Base-by-base conservation (phyloP, 1,140 invertebrate genomes). In the Drosophila saltans region DNA sequence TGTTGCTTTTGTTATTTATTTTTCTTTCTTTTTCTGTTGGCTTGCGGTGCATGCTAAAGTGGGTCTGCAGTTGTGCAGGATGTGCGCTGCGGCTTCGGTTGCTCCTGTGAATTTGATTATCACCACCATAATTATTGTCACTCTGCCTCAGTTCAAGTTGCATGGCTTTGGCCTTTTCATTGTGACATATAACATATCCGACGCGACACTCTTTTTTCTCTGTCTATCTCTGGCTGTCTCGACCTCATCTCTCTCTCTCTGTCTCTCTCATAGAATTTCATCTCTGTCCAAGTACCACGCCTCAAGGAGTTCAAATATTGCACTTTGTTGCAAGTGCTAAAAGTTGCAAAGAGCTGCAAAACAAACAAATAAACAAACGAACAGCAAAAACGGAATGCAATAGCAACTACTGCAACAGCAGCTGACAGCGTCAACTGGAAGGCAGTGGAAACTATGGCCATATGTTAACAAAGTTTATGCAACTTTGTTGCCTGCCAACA, bases 401-500 rank as follows among this genome's bases (percentile, higher is more conserved):
- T 62, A 74, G 52, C 61, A 77, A 68, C 78, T 65, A 58, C 55
- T 52, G 66, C 45, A 69, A 70, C 62, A 36, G 45, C 59, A 57
- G 45, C 66, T 58, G 63, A 72, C 63, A 66, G 71, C 80, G 58
- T 77, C 75, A 78, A 43, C 39, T 62, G 28, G 21, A 45, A 62
- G 33, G 60, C 60, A 62, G 40, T 40, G 40, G 24, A 45, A 74
- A 70, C 67, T 75, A 60, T 30, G 57, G 64, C 80, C 80, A 80
- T 88, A 88, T 88, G 83, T 80, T 88, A 74, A 72, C 66, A 72
- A 88, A 88, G 83, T 83, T 88, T 80, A 83, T 83, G 76, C 73
- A 72, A 83, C 75, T 81, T 72, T 78, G 75, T 72, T 72, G 67
- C 43, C 64, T 62, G 43, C 39, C 58, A 64, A 48, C 60, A 75